phyloP scores from a whole-genome alignment of 1,140 invertebrate genomes.

The Berghia stephanieae region DNA sequence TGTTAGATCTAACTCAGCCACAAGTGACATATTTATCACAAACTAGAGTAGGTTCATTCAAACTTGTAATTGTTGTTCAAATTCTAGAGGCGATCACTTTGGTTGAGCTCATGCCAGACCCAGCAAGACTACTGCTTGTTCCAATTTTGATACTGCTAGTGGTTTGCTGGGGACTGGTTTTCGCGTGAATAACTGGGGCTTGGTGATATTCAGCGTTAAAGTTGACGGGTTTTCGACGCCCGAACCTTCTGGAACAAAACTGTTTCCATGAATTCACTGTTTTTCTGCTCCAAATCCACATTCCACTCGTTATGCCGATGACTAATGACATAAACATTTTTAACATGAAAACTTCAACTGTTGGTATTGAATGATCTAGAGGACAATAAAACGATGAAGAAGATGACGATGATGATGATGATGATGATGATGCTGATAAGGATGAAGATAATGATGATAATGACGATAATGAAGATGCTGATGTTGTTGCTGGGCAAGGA shows the following conservation, averaged over 20 bases:
- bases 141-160: neutral
- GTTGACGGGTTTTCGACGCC: conserved; percentile 51
- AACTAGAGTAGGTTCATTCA: neutral
- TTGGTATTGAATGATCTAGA: conserved; percentile 64
- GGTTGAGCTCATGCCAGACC: conserved; percentile 44
- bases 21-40: too few species aligned
- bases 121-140: conserved; percentile 8
- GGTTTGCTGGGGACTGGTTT: conserved; percentile 36
- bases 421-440: conserved; percentile 29
- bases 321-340: conserved; percentile 73
- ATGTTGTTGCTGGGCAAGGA: conserved; percentile 36
- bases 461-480: neutral
- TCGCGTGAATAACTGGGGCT: conserved; percentile 56
- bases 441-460: conserved; percentile 43
- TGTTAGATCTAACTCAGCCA: too few species aligned
- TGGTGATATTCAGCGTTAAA: conserved; percentile 51
- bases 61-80: conserved; percentile 19
- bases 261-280: conserved; percentile 62
- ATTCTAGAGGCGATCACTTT: conserved; percentile 47
- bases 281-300: conserved; percentile 67
- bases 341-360: conserved; percentile 71
- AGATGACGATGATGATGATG: neutral
- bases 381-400: conserved; percentile 47
- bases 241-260: conserved; percentile 59
- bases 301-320: conserved; percentile 71